Base-by-base conservation (phyloP, 1,140 invertebrate species). In the Oryzaephilus surinamensis region DNA sequence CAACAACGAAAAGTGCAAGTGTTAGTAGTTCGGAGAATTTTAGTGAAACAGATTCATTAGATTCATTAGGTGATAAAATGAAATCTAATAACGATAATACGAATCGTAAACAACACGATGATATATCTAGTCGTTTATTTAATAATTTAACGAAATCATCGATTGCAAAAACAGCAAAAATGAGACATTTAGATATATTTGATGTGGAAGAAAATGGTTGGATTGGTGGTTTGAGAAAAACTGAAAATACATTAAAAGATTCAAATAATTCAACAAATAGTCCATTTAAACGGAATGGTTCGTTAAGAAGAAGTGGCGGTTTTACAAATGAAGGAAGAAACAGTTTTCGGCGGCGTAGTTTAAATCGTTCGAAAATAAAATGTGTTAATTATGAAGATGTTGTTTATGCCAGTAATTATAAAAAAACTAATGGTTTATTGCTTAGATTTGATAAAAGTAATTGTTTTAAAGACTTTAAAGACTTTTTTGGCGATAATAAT, bases 1-100 rank as follows among this genome's bases (percentile, higher is more conserved):
- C 5, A 24, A 24, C 23, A 24, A 21, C 10, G 11, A 45, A 45
- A 32, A 41, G 38, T 27, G 23, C 48, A 32, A 71, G 69, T 42
- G 66, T 67, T 1, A 72, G 69, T 41, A 72, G 69, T 41, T 71
- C 69, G 3, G 70, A 72, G 40, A 68, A 67, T 18, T 67, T 67
- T 41, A 72, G 70, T 38, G 70, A 71, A 40, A 69, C 68, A 10
- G 70, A 72, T 52, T 71, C 69, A 0, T 37, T 46, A 35, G 52
- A 58, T 39, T 50, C 42, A 1, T 14, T 45, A 24, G 51, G 30
- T 2, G 43, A 50, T 28, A 50, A 44, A 19, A 43, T 42, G 6
- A 53, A 46, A 42, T 27, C 16, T 33, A 40, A 21, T 1, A 46
- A 45, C 6, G 17, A 43, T 44, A 21, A n/a, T 11, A 33, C 38